These are phyloP conservation scores for Octonoba sinensis DNA, from an alignment of 2,888 invertebrate genomes.

Conservation along the genomic window DNA sequence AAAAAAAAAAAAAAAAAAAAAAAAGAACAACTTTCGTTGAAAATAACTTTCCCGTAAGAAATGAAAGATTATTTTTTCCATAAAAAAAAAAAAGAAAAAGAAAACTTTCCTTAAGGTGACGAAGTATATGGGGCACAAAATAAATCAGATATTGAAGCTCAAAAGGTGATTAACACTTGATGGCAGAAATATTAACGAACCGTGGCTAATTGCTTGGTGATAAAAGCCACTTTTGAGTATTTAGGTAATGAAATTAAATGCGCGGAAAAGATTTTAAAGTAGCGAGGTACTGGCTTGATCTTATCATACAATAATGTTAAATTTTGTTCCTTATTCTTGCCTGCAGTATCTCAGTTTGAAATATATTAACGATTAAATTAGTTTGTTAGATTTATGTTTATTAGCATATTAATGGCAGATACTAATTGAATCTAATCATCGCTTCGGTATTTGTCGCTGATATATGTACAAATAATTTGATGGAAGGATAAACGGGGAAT, in stretches of 20 bases:
- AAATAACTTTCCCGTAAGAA: conserved; percentile 1
- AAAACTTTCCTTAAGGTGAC: conserved; percentile 28
- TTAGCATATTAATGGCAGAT: too few relatives aligned
- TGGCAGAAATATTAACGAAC: conserved; percentile 41
- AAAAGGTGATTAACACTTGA: conserved; percentile 22
- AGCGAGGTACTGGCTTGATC: too few relatives aligned
- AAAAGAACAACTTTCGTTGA: too few relatives aligned
- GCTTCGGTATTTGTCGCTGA: too few relatives aligned
- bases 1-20: not conserved
- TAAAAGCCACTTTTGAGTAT: conserved; percentile 34
- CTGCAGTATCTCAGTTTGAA: too few relatives aligned
- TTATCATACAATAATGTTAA: too few relatives aligned
- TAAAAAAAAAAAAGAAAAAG: conserved; percentile 9
- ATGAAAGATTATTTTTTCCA: not conserved
- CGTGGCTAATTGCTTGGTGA: conserved; percentile 46
- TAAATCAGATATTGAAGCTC: conserved; percentile 25
- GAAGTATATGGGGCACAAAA: conserved; percentile 16
- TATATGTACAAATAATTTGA: too few relatives aligned
- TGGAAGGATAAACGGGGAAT: too few relatives aligned
- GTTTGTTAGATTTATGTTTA: too few relatives aligned
- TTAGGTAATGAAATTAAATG: conserved; percentile 50
- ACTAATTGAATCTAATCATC: too few relatives aligned
- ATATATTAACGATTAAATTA: too few relatives aligned
- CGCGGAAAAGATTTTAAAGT: not conserved
- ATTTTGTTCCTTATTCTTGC: too few relatives aligned